A percentile compares a stretch with the other conserved stretches of the same genome.
Conservation (phyloP, 2,797 vertebrate species). For the Graptemys geographica region DNA sequence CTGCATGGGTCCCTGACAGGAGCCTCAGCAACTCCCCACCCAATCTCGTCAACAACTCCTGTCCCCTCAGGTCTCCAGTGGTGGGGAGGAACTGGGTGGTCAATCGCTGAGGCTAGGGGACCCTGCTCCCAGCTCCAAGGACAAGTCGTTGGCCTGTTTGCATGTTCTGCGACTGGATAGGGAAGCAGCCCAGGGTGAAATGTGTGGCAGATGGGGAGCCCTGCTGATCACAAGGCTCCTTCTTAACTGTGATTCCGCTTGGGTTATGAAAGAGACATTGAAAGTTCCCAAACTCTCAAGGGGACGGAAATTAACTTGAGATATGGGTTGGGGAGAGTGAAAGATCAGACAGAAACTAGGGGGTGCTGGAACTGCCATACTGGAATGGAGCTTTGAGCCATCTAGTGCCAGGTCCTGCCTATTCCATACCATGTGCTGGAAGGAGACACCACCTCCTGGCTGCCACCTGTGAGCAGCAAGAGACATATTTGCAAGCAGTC, state of each 20-base stretch:
- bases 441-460: background rate
- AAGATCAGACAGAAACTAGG: background rate
- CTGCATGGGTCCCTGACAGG: background rate
- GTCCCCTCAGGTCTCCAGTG: background rate
- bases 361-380: background rate
- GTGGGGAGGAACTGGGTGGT: background rate
- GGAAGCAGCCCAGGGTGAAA: background rate
- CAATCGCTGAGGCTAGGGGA: background rate
- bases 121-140: background rate
- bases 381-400: background rate
- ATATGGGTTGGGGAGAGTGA: background rate
- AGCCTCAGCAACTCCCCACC: fast-evolving
- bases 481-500: background rate
- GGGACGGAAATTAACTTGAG: background rate
- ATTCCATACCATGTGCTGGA: background rate
- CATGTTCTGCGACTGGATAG: background rate
- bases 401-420: background rate
- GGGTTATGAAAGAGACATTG: fast-evolving
- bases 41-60: fast-evolving
- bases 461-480: background rate
- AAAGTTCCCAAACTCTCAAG: background rate
- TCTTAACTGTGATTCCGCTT: background rate
- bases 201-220: background rate
- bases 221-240: background rate
- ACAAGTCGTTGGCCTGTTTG: background rate